Evolutionary conservation across 2,888 invertebrate species (phyloP).

Genomic region (Chaetoderma sp.): DNA sequence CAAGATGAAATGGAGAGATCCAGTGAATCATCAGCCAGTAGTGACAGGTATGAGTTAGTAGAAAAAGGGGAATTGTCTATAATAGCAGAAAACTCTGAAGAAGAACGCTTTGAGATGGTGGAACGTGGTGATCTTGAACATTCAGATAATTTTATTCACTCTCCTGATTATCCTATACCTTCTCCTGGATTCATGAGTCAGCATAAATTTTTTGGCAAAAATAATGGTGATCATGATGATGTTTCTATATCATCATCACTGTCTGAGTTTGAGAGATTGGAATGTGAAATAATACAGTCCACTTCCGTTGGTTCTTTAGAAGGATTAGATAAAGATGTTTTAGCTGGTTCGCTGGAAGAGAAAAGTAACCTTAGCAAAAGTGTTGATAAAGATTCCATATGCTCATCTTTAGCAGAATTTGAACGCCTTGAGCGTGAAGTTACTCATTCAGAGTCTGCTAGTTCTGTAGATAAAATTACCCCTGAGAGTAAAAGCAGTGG

Average conservation of each 20-base stretch:
- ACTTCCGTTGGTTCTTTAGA: constrained; percentile 49
- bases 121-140: constrained; percentile 72
- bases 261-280: constrained; percentile 93
- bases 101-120: constrained; percentile 72
- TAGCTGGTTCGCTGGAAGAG: constrained; percentile 56
- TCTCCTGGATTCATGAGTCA: constrained; percentile 58
- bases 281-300: constrained; percentile 77
- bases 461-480: constrained; percentile 77
- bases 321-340: constrained; percentile 74
- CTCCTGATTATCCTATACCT: too few relatives aligned
- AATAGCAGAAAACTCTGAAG: constrained; percentile 62
- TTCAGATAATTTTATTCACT: constrained; percentile 26
- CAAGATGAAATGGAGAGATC: constrained; percentile 24
- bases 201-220: constrained; percentile 84
- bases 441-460: constrained; percentile 73
- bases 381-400: constrained; percentile 92
- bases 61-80: constrained; percentile 59
- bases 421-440: constrained; percentile 90
- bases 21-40: constrained; percentile 55
- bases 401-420: constrained; percentile 89
- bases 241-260: constrained; percentile 87
- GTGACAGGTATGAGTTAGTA: constrained; percentile 63
- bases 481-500: constrained; percentile 56
- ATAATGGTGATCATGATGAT: constrained; percentile 91
- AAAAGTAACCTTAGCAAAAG: constrained; percentile 68